Evolutionary conservation across 2,113 vertebrate species (phyloP).

Genomic region (Meriones unguiculatus): DNA sequence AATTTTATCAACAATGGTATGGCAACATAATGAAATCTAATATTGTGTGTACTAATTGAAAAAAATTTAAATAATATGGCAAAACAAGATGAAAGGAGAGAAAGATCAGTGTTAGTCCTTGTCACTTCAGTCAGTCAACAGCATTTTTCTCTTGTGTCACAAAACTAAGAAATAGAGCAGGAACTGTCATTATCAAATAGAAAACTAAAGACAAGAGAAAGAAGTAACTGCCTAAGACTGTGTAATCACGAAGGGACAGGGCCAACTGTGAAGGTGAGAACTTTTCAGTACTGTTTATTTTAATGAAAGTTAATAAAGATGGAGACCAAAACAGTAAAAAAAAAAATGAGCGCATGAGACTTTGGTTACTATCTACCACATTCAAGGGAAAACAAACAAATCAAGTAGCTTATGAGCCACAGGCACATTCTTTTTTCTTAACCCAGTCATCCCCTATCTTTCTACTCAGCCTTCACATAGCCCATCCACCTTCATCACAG

Average conservation of each 20-base stretch:
- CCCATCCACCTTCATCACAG: conserved; percentile 6
- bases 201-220: conserved; percentile 29
- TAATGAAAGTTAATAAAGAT: conserved; percentile 24
- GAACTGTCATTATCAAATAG: conserved; percentile 10
- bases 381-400: background rate
- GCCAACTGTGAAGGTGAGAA: conserved; percentile 9
- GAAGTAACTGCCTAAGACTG: background rate
- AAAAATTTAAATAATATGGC: background rate
- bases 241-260: background rate
- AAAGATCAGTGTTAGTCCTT: background rate
- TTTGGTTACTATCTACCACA: background rate
- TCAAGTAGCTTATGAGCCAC: background rate
- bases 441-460: background rate
- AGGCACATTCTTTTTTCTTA: background rate
- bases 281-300: background rate
- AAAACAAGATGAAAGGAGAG: conserved; percentile 19
- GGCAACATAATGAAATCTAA: background rate
- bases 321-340: conserved; percentile 2
- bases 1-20: conserved; percentile 15
- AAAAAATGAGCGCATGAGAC: background rate
- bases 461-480: background rate
- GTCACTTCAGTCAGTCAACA: background rate
- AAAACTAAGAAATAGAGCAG: background rate
- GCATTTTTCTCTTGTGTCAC: background rate
- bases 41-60: background rate